A percentile compares a stretch with the other conserved stretches of the same genome.
phyloP scores from a whole-genome alignment of 2,113 vertebrate species.

The Emydura subglobosa region DNA sequence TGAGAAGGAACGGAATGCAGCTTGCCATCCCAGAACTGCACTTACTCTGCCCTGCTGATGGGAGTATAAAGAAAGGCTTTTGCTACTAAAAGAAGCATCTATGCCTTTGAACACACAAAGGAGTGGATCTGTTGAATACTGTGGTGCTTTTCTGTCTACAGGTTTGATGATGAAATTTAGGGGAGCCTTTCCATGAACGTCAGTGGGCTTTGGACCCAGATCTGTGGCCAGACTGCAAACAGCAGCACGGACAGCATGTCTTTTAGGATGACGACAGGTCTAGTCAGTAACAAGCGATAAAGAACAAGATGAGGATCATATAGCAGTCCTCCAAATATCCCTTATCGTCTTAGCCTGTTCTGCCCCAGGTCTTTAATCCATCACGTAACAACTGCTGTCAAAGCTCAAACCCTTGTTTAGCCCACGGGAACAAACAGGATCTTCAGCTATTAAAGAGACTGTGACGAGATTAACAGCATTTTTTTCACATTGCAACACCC shows the following conservation, averaged over 20 bases:
- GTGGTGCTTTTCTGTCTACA: neutral
- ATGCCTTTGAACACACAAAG: neutral
- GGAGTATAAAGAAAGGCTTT: neutral
- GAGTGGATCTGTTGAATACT: conserved; percentile 1
- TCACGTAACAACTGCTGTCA: neutral
- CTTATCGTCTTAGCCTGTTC: neutral
- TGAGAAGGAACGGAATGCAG: neutral
- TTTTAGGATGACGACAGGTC: neutral
- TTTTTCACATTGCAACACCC: neutral
- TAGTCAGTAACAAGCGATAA: neutral
- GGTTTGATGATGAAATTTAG: neutral
- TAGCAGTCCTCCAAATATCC: neutral
- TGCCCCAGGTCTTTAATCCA: neutral
- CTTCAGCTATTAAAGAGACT: neutral
- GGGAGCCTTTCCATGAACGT: neutral
- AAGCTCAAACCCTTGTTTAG: neutral
- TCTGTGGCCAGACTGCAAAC: neutral
- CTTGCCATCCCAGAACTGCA: neutral
- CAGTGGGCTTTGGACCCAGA: neutral
- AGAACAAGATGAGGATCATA: neutral
- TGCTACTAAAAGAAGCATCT: neutral
- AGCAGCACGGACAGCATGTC: neutral
- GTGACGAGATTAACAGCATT: neutral
- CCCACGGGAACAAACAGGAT: neutral
- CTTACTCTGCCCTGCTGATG: neutral